A percentile compares a stretch with the other conserved stretches of the same genome.
These are phyloP conservation scores for Catalaphyllia jardinei DNA, from an alignment of 64 coral and sea anemone genomes.

Conservation along the genomic window DNA sequence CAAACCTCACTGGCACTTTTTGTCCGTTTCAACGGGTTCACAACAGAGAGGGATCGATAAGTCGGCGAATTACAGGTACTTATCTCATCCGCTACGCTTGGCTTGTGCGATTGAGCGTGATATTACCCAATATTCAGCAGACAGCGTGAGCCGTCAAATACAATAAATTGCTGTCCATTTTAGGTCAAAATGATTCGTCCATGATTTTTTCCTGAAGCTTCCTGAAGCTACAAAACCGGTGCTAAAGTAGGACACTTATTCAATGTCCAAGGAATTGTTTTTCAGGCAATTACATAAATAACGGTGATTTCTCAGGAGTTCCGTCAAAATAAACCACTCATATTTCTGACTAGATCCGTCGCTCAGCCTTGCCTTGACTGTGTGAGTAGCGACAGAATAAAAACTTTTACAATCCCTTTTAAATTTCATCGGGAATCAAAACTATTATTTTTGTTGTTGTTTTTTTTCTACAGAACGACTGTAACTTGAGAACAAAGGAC, in stretches of 20 bases:
- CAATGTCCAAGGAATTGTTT: background rate
- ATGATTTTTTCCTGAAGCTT: background rate
- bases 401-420: background rate
- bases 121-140: background rate
- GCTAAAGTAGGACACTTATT: constrained; percentile 8
- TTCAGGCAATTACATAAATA: constrained; percentile 18
- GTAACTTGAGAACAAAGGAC: background rate
- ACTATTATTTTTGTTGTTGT: no score
- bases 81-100: background rate
- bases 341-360: background rate
- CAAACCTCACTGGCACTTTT: background rate
- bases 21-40: no score
- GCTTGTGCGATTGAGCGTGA: background rate
- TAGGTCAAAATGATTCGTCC: background rate
- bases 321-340: background rate
- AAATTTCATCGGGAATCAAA: no score
- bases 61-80: background rate
- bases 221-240: background rate
- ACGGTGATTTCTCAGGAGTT: background rate
- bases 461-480: no score
- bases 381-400: background rate
- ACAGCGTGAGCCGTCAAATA: background rate
- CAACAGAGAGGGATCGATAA: background rate
- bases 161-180: constrained; percentile 12
- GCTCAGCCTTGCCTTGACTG: background rate